These are phyloP conservation scores for Chrysolina americana DNA, from an alignment of 2,888 invertebrate species.

Conservation along the genomic window DNA sequence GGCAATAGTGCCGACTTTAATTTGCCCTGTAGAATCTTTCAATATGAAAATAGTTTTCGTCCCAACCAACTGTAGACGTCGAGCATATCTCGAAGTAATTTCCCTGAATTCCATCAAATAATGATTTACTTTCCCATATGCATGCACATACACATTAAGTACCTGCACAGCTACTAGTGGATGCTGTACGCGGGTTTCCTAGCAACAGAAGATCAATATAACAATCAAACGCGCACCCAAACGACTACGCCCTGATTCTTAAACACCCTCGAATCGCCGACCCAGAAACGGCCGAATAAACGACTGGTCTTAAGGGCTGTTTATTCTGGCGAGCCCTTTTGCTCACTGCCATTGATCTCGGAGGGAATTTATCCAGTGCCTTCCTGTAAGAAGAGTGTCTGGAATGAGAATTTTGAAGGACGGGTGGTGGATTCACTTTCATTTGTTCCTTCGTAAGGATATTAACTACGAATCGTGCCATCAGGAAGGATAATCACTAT, in stretches of 20 bases:
- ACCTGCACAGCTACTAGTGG: slow-evolving; percentile 32
- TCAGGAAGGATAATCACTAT: too few relatives aligned
- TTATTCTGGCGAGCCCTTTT: not conserved
- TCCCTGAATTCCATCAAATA: not conserved
- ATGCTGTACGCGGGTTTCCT: slow-evolving; percentile 32
- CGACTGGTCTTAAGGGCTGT: slow-evolving; percentile 19
- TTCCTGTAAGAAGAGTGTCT: not conserved
- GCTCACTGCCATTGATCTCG: not conserved
- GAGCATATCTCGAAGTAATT: not conserved
- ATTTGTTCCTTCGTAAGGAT: not conserved
- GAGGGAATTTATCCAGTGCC: not conserved
- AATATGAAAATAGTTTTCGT: too few relatives aligned
- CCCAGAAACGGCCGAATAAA: slow-evolving; percentile 38
- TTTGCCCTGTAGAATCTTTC: too few relatives aligned
- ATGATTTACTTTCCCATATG: not conserved
- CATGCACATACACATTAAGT: slow-evolving; percentile 11
- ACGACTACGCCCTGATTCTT: slow-evolving; percentile 65
- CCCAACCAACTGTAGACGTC: too few relatives aligned
- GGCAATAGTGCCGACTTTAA: too few relatives aligned
- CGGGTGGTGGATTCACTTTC: not conserved
- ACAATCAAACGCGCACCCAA: slow-evolving; percentile 65
- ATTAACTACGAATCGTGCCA: too few relatives aligned
- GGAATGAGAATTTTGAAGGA: not conserved
- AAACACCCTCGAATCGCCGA: slow-evolving; percentile 56
- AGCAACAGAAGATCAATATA: slow-evolving; percentile 67